Conservation (phyloP, 2,113 vertebrate species). For the Eulemur rufifrons region DNA sequence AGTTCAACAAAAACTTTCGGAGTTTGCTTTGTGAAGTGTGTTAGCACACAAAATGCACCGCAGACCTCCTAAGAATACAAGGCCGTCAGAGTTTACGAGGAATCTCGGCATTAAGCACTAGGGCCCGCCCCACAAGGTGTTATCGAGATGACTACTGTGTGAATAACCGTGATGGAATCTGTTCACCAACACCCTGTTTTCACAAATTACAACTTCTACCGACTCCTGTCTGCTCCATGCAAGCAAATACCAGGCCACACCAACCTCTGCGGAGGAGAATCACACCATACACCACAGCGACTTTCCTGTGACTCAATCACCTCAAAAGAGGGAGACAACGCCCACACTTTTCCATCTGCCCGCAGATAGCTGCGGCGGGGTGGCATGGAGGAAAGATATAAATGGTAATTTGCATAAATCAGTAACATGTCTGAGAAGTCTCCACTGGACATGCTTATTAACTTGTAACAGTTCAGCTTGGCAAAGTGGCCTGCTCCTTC, state of each 20-base stretch:
- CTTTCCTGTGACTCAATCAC: constrained; percentile 34
- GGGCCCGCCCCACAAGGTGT: neutral
- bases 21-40: neutral
- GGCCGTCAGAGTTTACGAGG: neutral
- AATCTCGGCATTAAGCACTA: neutral
- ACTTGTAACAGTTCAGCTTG: neutral
- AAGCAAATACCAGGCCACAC: neutral
- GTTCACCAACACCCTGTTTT: neutral
- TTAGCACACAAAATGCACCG: neutral
- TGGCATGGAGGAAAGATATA: neutral
- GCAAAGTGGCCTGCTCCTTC: too few relatives aligned
- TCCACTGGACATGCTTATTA: neutral
- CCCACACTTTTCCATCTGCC: constrained; percentile 11
- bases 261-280: neutral
- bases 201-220: neutral
- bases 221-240: neutral
- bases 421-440: neutral
- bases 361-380: neutral
- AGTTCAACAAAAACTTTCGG: constrained; percentile 28
- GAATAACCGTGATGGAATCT: neutral
- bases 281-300: neutral
- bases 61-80: neutral
- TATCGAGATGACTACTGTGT: neutral
- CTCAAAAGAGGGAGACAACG: neutral
- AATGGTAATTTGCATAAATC: neutral